Base-by-base conservation (phyloP, 2,113 vertebrate genomes). In the Dasyprocta punctata region DNA sequence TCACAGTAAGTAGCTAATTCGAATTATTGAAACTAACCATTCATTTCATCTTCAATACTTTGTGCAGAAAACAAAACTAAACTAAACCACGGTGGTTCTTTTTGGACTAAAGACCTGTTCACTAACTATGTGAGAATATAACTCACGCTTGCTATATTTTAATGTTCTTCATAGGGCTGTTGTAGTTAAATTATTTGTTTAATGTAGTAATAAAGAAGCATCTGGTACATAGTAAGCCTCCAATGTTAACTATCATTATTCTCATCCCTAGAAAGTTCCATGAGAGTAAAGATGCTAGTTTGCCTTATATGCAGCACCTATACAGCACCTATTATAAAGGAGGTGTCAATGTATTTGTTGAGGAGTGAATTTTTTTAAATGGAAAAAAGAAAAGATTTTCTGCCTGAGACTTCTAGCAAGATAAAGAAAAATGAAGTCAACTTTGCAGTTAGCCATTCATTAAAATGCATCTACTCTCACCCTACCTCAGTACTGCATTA, bases 21-120 rank as follows among this genome's bases (percentile, higher is more conserved):
- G 65, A 95, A 80, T 96, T 97, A 92, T 67, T 92, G 67, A 84
- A 95, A 81, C 0, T 22, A 89, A 67, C 19, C 24, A 63, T 1
- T 9, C 9, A 19, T 56, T 95, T 89, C 20, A 44, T 91, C n/a
- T 73, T n/a, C 49, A 94, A 58, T 44, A 85, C 5, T 83, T 90
- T 19, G n/a, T 6, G 33, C 17, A 75, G 26, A 91, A 94, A 97
- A 86, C 14, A 60, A 75, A 87, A 63, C 52, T 90, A 91, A 92
- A 61, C 14, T 54, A 89, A 75, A 90, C 69, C 28, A 65, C 5
- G 41, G 20, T 73, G 54, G 5, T 80, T 95, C 28, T 93, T 54
- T 67, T 86, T 69, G 17, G 7, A 65, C n/a, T 77, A 33, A 69
- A 73, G 52, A 12, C 28, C 24, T 41, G 60, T 0, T 1, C 5